These are phyloP conservation scores for Mustelus asterias DNA, from an alignment of 2,113 vertebrate genomes.

Conservation along the genomic window DNA sequence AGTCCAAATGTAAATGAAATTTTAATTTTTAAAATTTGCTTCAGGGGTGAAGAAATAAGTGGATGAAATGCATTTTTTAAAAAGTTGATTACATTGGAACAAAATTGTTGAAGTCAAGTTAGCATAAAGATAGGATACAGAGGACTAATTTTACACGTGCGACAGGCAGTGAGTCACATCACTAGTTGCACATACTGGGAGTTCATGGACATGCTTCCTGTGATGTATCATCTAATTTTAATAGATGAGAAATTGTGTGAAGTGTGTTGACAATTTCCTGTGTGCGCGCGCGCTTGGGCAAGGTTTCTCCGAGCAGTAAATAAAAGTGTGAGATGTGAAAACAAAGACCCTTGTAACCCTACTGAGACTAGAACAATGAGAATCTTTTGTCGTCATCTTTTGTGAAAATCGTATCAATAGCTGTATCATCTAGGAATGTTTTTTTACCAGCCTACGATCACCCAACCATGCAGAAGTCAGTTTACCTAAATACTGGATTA, in stretches of 20 bases:
- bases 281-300: background rate
- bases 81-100: background rate
- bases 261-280: background rate
- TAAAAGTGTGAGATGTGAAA: background rate
- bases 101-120: slow-evolving; percentile 17
- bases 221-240: background rate
- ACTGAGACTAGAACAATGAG: background rate
- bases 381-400: background rate
- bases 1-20: slow-evolving; percentile 43
- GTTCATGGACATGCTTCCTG: background rate
- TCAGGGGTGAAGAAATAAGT: background rate
- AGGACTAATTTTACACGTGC: background rate
- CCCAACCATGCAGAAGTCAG: slow-evolving; percentile 62
- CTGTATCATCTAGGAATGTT: slow-evolving; percentile 32
- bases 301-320: background rate
- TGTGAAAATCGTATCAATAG: slow-evolving; percentile 1
- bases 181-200: background rate
- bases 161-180: background rate
- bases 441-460: slow-evolving; percentile 73
- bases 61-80: slow-evolving; percentile 23
- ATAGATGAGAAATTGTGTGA: background rate
- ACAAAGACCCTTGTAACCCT: background rate
- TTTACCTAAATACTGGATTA: slow-evolving; percentile 92
- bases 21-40: slow-evolving; percentile 6
- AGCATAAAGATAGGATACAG: background rate